Base-by-base conservation (phyloP, 2,888 invertebrate genomes). In the Cheilosia impressa region DNA sequence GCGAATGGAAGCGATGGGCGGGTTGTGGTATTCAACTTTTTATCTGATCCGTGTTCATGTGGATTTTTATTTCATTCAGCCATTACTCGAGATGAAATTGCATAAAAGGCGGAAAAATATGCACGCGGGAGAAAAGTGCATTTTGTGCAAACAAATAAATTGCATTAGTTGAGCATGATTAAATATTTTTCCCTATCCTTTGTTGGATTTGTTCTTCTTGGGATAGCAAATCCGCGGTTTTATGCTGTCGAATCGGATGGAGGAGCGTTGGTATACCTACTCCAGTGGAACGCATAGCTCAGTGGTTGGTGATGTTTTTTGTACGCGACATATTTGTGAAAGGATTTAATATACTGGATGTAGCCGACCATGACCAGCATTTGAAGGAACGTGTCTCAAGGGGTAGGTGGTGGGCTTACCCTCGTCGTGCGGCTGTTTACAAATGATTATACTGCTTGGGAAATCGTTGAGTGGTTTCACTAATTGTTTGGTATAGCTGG, bases 121-220 rank as follows among this genome's bases (percentile, higher is more conserved):
- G 76, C 76, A 62, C 76, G 62, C 81, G 57, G 66, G 72, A 68
- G 71, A 71, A 76, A 68, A 85, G 66, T 76, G 60, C 72, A 81
- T 72, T 79, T 50, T 77, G 62, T 76, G 85, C 85, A 85, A 85
- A 85, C 85, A 85, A 85, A 85, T 83, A 81, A 85, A 85, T 85
- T 85, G 85, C 85, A 85, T 85, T 85, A 85, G 80, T 76, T 53
- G 81, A 77, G 85, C 85, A 77, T 85, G 85, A 85, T 80, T 80
- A 85, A 65, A 55, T 65, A 63, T 71, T 71, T 76, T 71, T 72
- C 53, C 45, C 47, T 38, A 52, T 15, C 43, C 43, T 55, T 68
- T 41, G 47, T 50, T 58, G 47, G n/a, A 19, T 2, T 41, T 41
- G 6, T 53, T 34, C 10, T 63, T 38, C 55, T 41, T 41, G n/a